Base-by-base conservation (phyloP, 2,797 vertebrate genomes). In the Dryobates pubescens region DNA sequence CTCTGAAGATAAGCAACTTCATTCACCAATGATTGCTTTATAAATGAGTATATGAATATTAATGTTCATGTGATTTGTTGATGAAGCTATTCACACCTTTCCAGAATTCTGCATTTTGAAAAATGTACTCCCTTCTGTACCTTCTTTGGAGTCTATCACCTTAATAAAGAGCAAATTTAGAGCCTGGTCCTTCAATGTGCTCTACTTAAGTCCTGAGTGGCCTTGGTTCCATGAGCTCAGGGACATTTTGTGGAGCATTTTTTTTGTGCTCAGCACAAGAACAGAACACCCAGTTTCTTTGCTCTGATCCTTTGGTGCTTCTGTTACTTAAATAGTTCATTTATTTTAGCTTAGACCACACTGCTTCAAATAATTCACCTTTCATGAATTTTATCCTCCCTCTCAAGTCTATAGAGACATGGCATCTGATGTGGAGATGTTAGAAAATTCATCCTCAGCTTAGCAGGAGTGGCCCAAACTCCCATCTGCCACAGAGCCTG, bases 51-150 rank as follows among this genome's bases (percentile, higher is more conserved):
- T 32, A 87, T 91, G 64, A 51, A 86, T 75, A 94, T 94, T 89
- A 94, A 95, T 92, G 90, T 80, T 92, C n/a, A 84, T 82, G 56
- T 78, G 59, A 65, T 90, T 88, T 41, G 56, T 89, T 94, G 92
- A 94, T 93, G 47, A 87, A 90, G 63, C 56, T 87, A 75, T 96
- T 95, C 82, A 90, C 73, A 90, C 69, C 70, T 91, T 89, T 90
- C 82, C 56, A 74, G 47, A 74, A 82, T 74, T 75, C 34, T 85
- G 47, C 10, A 56, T 77, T 89, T 63, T 45, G 4, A 92, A 90
- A 94, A 54, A 45, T 53, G 18, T 24, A 16, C 14, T 87, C 72
- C 59, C 24, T 71, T 80, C 43, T 74, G 54, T 79, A 79, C 47
- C 14, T 91, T 74, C 72, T 91, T 82, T 84, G 36, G 54, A 74